These are phyloP conservation scores for Cybosia mesomella DNA, from an alignment of 2,888 invertebrate genomes.

Conservation along the genomic window DNA sequence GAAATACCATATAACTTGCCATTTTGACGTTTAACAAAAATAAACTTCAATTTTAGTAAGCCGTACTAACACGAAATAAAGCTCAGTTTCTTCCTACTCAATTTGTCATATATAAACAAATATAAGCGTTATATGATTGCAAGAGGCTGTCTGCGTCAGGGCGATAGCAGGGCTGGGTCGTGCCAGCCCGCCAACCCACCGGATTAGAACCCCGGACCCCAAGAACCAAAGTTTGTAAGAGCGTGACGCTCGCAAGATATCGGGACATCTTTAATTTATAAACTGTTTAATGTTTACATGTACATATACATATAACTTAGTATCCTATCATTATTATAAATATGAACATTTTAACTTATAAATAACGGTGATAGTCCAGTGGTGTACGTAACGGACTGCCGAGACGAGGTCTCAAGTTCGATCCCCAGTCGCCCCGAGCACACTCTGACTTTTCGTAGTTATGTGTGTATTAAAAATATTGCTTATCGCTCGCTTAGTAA, in stretches of 20 bases:
- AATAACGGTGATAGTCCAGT: too few species aligned
- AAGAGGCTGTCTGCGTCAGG: slow-evolving; percentile 57
- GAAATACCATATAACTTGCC: too few species aligned
- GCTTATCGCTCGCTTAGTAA: too few species aligned
- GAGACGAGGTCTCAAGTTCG: too few species aligned
- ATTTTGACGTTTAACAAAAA: too few species aligned
- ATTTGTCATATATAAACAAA: slow-evolving; percentile 42
- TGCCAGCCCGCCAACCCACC: slow-evolving; percentile 64
- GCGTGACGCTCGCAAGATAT: slow-evolving; percentile 50
- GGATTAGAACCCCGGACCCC: slow-evolving; percentile 74
- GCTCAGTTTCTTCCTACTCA: slow-evolving; percentile 19
- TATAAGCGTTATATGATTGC: slow-evolving; percentile 44
- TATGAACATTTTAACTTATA: too few species aligned
- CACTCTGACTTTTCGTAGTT: too few species aligned
- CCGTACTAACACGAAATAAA: slow-evolving; percentile 14
- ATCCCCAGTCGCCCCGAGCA: too few species aligned
- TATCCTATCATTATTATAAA: not conserved
- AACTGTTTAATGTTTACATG: slow-evolving; percentile 24
- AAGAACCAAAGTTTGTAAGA: slow-evolving; percentile 64
- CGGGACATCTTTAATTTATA: slow-evolving; percentile 49
- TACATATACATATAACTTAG: not conserved
- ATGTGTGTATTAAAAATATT: too few species aligned
- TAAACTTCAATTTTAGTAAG: not conserved
- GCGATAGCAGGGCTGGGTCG: slow-evolving; percentile 75
- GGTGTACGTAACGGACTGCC: too few species aligned